Evolutionary conservation across 2,113 vertebrate species (phyloP), one percentile per base, ranked within the genome.

Genomic region (Alligator mississippiensis): DNA sequence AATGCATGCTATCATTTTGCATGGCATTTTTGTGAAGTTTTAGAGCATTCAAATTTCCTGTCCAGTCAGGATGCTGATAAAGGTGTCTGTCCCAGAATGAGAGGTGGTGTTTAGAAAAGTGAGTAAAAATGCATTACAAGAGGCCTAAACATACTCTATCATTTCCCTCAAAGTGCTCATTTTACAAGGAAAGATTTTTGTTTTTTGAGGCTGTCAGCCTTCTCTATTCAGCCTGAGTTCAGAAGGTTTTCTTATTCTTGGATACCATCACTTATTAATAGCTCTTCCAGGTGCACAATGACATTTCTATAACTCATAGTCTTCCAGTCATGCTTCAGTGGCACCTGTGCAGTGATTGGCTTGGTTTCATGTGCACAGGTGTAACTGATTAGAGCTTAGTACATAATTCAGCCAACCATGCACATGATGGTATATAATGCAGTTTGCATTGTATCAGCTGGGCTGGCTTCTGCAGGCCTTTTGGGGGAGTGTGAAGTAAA

Each of bases 141-240:
- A 76, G 57, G 60, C 77, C 55, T 86, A 47, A 47, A 47, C 47
- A 47, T 90, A 89, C 79, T 95, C 80, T 90, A n/a, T 57, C 75
- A 5, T 0, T 3, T 0, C 6, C 5, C 2, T 84, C 81, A 75
- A 62, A 77, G 9, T 21, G 30, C 7, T 79, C 18, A 3, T 1
- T 95, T 89, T 77, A 84, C 21, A 82, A 57, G 77, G 77, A 93
- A 62, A 54, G 12, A 61, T 55, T 94, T 82, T 68, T 21, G 47
- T 84, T 82, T 27, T 54, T 92, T n/a, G 9, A 19, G 7, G 59
- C 22, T 70, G 19, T 38, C 85, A 90, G 14, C 25, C 28, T 60
- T 85, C 10, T 22, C 2, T 72, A 70, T 28, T 85, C 85, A 87
- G 55, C 86, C 78, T 75, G 86, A 15, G 81, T 4, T 72, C 38